Evolutionary conservation across 1,140 invertebrate species (phyloP), one percentile per base, ranked within the genome.

Genomic region (Harpegnathos saltator): DNA sequence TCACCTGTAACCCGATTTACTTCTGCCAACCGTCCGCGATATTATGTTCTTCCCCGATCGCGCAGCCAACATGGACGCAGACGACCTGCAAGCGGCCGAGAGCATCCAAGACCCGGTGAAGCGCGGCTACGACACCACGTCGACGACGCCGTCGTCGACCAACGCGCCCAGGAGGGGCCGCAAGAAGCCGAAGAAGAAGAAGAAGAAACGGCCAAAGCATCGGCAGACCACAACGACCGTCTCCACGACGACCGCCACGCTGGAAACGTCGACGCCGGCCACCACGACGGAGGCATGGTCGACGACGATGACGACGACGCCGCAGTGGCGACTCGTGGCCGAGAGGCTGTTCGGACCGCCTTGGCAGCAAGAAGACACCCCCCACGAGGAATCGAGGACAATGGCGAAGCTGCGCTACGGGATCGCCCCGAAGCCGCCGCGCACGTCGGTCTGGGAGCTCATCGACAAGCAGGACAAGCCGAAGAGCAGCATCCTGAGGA

Each of bases 321-420:
- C 66, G 29, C 86, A 84, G 0, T 93, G 92, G 92, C 86, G 87
- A 19, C 62, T 92, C 26, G 90, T 92, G 14, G 88, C 90, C 0
- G 92, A 93, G 11, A 87, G 89, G 48, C 69, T 93, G 2, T 91
- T 92, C 15, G 86, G 82, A 7, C 71, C 89, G 7, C 52, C 68
- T 0, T 90, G 91, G 91, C 59, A 78, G 1, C 72, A 86, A 0
- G 82, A 89, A n/a, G n/a, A n/a, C n/a, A n/a, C n/a, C 22, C 12
- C 22, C 0, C 65, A 66, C 5, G 50, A 62, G 15, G 69, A 85
- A 29, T 56, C 78, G 1, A 52, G 74, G 22, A 80, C 84, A 24
- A 17, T 78, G 14, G 52, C 86, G 0, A 87, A 89, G 17, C n/a
- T 89, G 3, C 84, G 84, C 19, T 90, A 89, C 69, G 62, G 87